These are phyloP conservation scores for Diplolepis rosae DNA, from an alignment of 2,888 invertebrate species.

Conservation along the genomic window DNA sequence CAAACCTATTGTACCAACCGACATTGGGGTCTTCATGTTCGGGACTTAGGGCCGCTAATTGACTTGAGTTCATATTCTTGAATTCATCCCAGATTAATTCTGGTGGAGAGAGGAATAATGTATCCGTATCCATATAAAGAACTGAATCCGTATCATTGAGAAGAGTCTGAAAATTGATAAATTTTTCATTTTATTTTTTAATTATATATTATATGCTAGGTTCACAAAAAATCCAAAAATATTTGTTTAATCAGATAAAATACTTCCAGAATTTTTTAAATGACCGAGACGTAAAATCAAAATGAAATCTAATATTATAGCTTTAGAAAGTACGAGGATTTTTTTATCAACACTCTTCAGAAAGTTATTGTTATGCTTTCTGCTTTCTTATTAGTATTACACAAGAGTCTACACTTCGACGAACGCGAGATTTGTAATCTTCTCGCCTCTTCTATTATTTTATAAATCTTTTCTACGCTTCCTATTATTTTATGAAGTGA, in stretches of 20 bases:
- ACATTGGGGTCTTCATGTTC: slow-evolving; percentile 95
- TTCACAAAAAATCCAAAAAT: too few relatives aligned
- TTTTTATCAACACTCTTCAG: neutral
- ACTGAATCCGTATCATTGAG: slow-evolving; percentile 87
- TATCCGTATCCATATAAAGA: slow-evolving; percentile 95
- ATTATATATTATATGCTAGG: too few relatives aligned
- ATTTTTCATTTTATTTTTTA: neutral
- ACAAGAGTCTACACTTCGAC: neutral
- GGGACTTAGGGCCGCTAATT: slow-evolving; percentile 90
- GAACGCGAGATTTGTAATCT: neutral
- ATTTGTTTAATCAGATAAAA: too few relatives aligned
- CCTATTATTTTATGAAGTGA: neutral
- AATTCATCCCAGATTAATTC: slow-evolving; percentile 91
- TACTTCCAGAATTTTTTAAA: too few relatives aligned
- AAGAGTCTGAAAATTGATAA: slow-evolving; percentile 83
- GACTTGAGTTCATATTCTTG: slow-evolving; percentile 85
- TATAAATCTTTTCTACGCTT: neutral
- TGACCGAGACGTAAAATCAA: too few relatives aligned
- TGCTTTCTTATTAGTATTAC: slow-evolving; percentile 7
- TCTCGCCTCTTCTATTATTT: neutral
- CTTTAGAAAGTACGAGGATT: neutral
- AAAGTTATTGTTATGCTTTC: neutral
- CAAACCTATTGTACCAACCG: slow-evolving; percentile 97
- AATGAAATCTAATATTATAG: too few relatives aligned
- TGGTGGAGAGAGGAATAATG: slow-evolving; percentile 88